Evolutionary conservation across 2,113 vertebrate species (phyloP), one percentile per base, ranked within the genome.

Genomic region (Ctenodactylus gundi): DNA sequence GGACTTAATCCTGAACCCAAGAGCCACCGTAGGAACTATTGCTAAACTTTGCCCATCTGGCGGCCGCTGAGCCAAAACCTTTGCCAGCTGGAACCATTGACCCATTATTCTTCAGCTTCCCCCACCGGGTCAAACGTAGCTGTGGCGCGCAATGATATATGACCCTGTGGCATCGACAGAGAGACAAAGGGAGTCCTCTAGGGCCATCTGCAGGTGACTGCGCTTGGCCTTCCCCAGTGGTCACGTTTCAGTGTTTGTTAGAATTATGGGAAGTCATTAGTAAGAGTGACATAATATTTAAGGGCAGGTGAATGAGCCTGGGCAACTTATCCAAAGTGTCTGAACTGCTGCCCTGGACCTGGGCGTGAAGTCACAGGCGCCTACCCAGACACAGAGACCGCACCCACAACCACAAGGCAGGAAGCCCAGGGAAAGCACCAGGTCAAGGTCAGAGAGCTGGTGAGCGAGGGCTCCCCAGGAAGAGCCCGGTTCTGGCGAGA

Each of bases 391-490:
- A 70, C 20, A 55, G 49, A 36, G 17, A 55, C 6, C 9, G 44
- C 6, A 53, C 27, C 6, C 0, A n/a, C 7, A 7, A 1, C 21
- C 18, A 0, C 0, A 1, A 0, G 11, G 15, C n/a, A 21, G 21
- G n/a, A 51, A 68, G 31, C 7, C 2, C 0, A 27, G 18, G 29
- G 51, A 53, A 4, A 31, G 8, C 27, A 85, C 34, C 7, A 67
- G 36, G 34, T 34, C 46, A 86, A 15, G 18, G 17, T 51, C 44
- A 23, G 12, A 31, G 41, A 65, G 21, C 41, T 6, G 20, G n/a
- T 4, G 0, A 5, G 58, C 7, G 1, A n/a, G 20, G 39, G 18
- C 18, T 39, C 23, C 68, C 21, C 5, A 4, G 62, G 34, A n/a
- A 86, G 64, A n/a, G 31, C 58, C 41, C 8, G 1, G 23, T 4